A percentile compares a stretch with the other conserved stretches of the same genome.
These are phyloP conservation scores for Oreonectes daqikongensis DNA, from an alignment of 2,797 vertebrate genomes.

Conservation along the genomic window DNA sequence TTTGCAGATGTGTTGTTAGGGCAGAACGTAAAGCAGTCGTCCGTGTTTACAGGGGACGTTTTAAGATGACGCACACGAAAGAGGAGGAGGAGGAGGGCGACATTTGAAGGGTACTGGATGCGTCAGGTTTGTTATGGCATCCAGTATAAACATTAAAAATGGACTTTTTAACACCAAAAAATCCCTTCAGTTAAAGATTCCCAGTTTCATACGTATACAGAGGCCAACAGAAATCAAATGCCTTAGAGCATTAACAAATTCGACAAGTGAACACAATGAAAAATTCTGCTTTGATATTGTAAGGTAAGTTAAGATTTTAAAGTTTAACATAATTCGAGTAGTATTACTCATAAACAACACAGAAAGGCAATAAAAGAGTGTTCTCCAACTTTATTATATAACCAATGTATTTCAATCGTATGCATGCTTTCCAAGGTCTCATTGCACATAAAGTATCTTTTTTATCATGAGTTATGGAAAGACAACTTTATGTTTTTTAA, in stretches of 20 bases:
- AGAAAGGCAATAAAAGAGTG: no score
- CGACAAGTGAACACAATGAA: slow-evolving; percentile 57
- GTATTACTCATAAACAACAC: neutral
- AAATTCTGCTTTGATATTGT: slow-evolving; percentile 76
- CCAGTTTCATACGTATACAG: slow-evolving; percentile 20
- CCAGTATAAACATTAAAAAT: slow-evolving; percentile 56
- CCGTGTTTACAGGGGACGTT: slow-evolving; percentile 15
- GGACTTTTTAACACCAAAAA: slow-evolving; percentile 56
- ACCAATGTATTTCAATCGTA: no score
- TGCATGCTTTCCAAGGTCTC: no score
- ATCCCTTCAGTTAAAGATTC: slow-evolving; percentile 41
- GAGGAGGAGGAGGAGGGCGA: slow-evolving; percentile 43
- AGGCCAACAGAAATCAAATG: slow-evolving; percentile 54
- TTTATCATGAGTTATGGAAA: no score
- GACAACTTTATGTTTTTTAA: no score
- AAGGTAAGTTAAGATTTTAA: slow-evolving; percentile 63
- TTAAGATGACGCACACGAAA: slow-evolving; percentile 47
- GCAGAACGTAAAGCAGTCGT: neutral
- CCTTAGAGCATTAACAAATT: slow-evolving; percentile 58
- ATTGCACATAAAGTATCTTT: no score
- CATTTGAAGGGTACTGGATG: slow-evolving; percentile 66
- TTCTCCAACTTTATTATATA: no score
- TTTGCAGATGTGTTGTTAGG: neutral
- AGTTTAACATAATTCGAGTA: neutral
- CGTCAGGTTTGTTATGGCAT: slow-evolving; percentile 68